A percentile compares a stretch with the other conserved stretches of the same genome.
These are phyloP conservation scores for Habropoda laboriosa DNA, from an alignment of 1,140 invertebrate species.

Conservation along the genomic window DNA sequence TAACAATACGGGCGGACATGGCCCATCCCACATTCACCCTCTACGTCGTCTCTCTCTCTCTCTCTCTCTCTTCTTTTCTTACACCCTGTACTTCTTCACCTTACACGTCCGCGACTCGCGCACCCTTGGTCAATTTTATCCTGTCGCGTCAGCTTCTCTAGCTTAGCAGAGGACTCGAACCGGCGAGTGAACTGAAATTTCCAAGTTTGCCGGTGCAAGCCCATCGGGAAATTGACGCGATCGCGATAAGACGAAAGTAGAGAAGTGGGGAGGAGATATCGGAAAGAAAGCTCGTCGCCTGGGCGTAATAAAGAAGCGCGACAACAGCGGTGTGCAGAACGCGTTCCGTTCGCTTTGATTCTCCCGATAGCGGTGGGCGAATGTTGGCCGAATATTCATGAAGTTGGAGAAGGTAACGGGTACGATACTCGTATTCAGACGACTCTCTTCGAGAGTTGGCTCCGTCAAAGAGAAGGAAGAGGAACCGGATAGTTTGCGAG, in stretches of 20 bases:
- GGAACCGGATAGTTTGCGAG: not conserved
- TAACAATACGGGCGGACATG: slow-evolving; percentile 63
- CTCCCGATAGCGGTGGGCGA: not conserved
- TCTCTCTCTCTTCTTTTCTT: not conserved
- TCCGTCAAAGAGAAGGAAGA: too few species aligned
- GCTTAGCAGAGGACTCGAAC: slow-evolving; percentile 21
- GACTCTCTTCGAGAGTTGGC: not conserved
- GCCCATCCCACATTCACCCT: slow-evolving; percentile 49
- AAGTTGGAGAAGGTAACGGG: slow-evolving; percentile 41
- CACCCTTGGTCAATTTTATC: slow-evolving; percentile 63
- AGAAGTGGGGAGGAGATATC: not conserved
- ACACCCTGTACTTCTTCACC: slow-evolving; percentile 8
- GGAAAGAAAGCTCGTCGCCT: not conserved
- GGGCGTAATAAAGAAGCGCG: not conserved
- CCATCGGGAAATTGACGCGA: slow-evolving; percentile 54
- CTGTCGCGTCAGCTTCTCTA: slow-evolving; percentile 26
- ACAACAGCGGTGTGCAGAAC: too few species aligned
- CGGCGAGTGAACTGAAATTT: slow-evolving; percentile 51
- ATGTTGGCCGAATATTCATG: slow-evolving; percentile 44
- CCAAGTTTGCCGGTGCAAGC: slow-evolving; percentile 28
- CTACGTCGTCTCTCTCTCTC: slow-evolving; percentile 29
- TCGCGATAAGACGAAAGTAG: not conserved
- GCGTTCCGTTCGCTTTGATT: too few species aligned
- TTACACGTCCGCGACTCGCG: slow-evolving; percentile 9
- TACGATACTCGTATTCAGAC: slow-evolving; percentile 11